Evolutionary conservation across 2,888 invertebrate species (phyloP), one percentile per base, ranked within the genome.

Genomic region (Agonum fuliginosum): DNA sequence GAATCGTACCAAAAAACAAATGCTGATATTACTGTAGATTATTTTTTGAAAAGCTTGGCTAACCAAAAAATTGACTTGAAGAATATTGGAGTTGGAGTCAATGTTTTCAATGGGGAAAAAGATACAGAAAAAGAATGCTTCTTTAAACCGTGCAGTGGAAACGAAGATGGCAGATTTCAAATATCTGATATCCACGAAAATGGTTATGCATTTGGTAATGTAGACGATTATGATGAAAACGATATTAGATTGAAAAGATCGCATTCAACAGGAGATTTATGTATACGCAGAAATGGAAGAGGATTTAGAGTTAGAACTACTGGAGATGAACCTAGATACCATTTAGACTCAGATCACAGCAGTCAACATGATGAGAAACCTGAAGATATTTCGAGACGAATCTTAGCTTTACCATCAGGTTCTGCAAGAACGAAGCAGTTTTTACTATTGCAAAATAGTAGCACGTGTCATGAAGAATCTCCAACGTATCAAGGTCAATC

Each of bases 171-270:
- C 0, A 83, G 88, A 19, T 89, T 89, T 82, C 87, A 88, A 82
- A 89, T 89, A 75, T 88, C 89, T 1, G 89, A 89, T 80, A 87
- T 89, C 22, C 89, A 89, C 79, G 88, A 89, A 80, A 88, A 87
- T 71, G 88, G 88, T 70, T 83, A 83, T 72, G 84, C 84, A 14
- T 86, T 87, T 80, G 85, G 84, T 46, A 85, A 86, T 78, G 83
- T 83, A 6, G 83, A 85, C 14, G 86, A 86, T 27, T 85, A 84
- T 73, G 86, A 87, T 48, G 87, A 87, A 67, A 82, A 82, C 27
- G 85, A 86, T 54, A 84, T 85, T 10, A 80, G 86, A 78, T 80
- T 88, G 79, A 87, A 87, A 78, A 80, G 89, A 46, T 88, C 88
- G 1, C 88, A 88, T 81, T 89, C 89, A 0, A 88, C 89, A 0